Evolutionary conservation across 2,113 vertebrate genomes (phyloP).

Genomic region (Pristiophorus japonicus): DNA sequence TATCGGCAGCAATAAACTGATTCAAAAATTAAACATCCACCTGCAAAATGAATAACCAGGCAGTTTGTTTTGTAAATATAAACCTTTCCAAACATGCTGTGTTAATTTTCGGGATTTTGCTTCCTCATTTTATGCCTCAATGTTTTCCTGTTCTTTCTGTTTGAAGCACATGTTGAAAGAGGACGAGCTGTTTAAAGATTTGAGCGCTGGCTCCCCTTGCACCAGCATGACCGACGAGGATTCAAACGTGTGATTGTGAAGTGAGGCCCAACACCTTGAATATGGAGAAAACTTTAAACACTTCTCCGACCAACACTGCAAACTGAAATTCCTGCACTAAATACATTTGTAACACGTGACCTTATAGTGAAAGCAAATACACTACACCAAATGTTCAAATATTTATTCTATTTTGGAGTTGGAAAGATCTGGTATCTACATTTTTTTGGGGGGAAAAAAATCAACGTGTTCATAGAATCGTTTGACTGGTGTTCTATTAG

Average conservation of each 20-base stretch:
- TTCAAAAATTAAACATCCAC: neutral
- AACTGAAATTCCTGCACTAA: conserved; percentile 13
- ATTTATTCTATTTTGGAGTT: conserved; percentile 5
- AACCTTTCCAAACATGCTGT: neutral
- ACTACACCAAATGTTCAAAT: neutral
- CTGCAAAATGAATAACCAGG: neutral
- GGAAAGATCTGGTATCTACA: neutral
- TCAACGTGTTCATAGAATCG: neutral
- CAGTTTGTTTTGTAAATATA: neutral
- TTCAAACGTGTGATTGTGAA: conserved; percentile 70
- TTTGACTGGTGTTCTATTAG: neutral
- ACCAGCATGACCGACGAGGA: conserved; percentile 85
- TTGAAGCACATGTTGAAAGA: conserved; percentile 93
- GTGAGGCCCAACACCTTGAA: too few relatives aligned
- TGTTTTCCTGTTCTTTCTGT: conserved; percentile 42
- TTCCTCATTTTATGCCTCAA: neutral
- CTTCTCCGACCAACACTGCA: neutral
- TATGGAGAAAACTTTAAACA: neutral
- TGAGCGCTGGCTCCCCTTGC: conserved; percentile 70
- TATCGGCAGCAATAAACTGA: neutral
- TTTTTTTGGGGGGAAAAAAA: neutral
- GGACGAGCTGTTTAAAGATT: conserved; percentile 87
- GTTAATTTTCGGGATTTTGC: neutral
- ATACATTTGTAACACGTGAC: neutral
- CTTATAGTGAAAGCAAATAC: neutral